These are phyloP conservation scores for Rhabdophis nuchalis DNA, from an alignment of 2,797 vertebrate genomes.

Conservation along the genomic window DNA sequence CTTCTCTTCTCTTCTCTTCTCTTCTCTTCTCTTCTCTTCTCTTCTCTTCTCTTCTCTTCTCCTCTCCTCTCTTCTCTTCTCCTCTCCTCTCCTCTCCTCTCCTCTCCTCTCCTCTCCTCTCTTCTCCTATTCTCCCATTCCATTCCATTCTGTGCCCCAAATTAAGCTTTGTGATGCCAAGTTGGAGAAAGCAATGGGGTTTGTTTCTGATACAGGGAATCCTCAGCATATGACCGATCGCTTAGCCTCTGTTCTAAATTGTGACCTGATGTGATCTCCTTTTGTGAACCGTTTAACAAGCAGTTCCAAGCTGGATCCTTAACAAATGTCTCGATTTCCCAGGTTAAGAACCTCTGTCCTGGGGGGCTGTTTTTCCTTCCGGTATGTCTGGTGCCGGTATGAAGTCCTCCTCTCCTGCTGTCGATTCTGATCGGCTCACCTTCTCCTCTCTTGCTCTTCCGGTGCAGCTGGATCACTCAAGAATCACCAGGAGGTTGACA, in stretches of 20 bases:
- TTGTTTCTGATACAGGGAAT: not conserved
- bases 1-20: too few relatives aligned
- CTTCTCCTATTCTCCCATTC: too few relatives aligned
- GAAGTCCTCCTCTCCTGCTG: not conserved
- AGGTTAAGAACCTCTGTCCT: not conserved
- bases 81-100: too few relatives aligned
- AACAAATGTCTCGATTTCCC: not conserved
- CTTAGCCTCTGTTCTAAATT: not conserved
- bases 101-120: too few relatives aligned
- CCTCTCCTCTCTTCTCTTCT: too few relatives aligned
- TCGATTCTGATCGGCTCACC: not conserved
- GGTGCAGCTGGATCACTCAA: conserved; percentile 82
- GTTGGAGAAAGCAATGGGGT: too few relatives aligned
- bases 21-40: too few relatives aligned
- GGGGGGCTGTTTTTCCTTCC: not conserved
- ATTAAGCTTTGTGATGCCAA: not conserved
- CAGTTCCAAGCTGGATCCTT: not conserved
- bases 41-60: too few relatives aligned
- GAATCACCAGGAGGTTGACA: conserved; percentile 94
- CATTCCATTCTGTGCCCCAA: too few relatives aligned
- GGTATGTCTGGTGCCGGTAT: not conserved
- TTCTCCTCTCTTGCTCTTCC: not conserved
- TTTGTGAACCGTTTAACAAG: too few relatives aligned
- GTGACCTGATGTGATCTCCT: not conserved
- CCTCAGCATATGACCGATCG: not conserved